phyloP scores from a whole-genome alignment of 2,797 vertebrate species.

The Clarias laeviceps region DNA sequence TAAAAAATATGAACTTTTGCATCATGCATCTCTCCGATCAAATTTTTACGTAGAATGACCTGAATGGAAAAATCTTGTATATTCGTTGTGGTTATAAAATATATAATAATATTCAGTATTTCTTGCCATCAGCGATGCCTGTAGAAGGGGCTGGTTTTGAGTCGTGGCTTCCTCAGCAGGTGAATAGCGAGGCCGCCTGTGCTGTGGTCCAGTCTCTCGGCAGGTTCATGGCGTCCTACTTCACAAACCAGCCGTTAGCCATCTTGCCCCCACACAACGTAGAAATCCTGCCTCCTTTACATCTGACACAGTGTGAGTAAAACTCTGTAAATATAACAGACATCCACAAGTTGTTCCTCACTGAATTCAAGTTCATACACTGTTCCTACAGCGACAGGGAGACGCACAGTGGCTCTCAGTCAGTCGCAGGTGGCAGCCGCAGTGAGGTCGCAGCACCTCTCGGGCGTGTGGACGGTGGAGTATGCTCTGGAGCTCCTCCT shows the following conservation, averaged over 20 bases:
- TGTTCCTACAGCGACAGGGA: slow-evolving; percentile 57
- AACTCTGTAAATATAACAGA: not conserved
- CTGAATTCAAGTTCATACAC: not conserved
- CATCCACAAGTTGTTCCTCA: not conserved
- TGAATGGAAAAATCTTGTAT: not conserved
- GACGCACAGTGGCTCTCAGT: slow-evolving; percentile 79
- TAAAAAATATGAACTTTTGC: not conserved
- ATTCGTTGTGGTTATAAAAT: not conserved
- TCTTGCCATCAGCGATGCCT: slow-evolving; percentile 20
- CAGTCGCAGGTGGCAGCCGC: slow-evolving; percentile 76
- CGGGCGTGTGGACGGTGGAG: slow-evolving; percentile 88
- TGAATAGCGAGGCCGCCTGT: slow-evolving; percentile 76
- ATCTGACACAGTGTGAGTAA: slow-evolving; percentile 78
- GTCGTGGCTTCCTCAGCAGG: slow-evolving; percentile 59
- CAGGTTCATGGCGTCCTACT: slow-evolving; percentile 95
- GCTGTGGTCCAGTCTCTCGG: slow-evolving; percentile 85
- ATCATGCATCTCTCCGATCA: not conserved
- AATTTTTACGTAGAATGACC: no score
- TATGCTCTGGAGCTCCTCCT: slow-evolving; percentile 89
- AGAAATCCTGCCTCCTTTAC: slow-evolving; percentile 82
- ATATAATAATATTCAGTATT: not conserved
- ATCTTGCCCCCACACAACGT: slow-evolving; percentile 87
- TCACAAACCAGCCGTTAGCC: slow-evolving; percentile 84
- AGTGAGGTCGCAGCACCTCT: slow-evolving; percentile 84
- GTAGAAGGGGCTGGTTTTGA: slow-evolving; percentile 63